Base-by-base conservation (phyloP, 2,888 invertebrate species). In the Polyommatus icarus region DNA sequence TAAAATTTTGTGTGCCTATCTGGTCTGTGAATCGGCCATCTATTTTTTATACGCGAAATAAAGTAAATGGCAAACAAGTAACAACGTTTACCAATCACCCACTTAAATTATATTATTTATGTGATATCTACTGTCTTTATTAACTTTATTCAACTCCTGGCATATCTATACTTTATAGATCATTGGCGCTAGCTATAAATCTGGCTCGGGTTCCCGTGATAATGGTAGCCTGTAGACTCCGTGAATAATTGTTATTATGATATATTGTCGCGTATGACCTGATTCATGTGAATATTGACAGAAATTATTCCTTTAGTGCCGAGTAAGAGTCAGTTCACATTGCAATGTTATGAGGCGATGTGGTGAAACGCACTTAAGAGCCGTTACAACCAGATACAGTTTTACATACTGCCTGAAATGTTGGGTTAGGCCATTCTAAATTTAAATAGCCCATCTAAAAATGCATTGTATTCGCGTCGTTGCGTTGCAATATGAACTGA, bases 121-220 rank as follows among this genome's bases (percentile, higher is more conserved):
- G n/a, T n/a, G 3, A 20, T 3, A 20, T 1, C 8, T 61, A 7
- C n/a, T n/a, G n/a, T n/a, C n/a, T n/a, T n/a, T n/a, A n/a, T 8
- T 5, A 15, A 18, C 15, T 29, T 67, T 5, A 67, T 67, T 29
- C 2, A 32, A 32, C 20, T 6, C 18, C 7, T 0, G 24, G 0
- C 67, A 15, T 15, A 67, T 67, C 67, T 67, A 32, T 6, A 29
- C 18, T 5, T 4, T 67, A 6, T 67, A 67, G 0, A 15, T 67
- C 67, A 32, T 67, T 67, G 67, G 67, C 20, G 20, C 67, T 32
- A 78, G 78, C 78, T 82, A 84, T 85, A 87, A 87, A 86, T 86
- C 84, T 84, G 80, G 79, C 81, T 78, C 80, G 83, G 82, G 82
- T 85, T 82, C 82, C 83, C 81, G 80, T 82, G 86, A 85, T 85